Conservation (phyloP, 2,888 invertebrate genomes). For the Phortica okadai region DNA sequence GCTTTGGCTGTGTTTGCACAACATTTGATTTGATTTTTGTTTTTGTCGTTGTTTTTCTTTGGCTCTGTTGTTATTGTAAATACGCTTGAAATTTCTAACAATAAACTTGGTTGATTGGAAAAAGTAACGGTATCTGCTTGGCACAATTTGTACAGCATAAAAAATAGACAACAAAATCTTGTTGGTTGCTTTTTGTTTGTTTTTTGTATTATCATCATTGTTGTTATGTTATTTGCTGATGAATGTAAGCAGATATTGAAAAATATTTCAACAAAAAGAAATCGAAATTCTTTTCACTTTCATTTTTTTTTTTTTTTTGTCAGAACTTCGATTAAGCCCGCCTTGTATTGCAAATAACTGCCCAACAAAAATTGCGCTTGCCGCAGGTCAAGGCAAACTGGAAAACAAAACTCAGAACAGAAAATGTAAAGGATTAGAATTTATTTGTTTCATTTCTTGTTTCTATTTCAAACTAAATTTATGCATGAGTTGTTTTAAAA, state of each 20-base stretch:
- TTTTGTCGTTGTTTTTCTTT: not conserved
- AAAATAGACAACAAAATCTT: not conserved
- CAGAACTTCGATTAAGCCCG: constrained; percentile 4
- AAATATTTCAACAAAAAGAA: not conserved
- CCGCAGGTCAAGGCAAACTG: constrained; percentile 8
- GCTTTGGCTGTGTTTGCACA: not conserved
- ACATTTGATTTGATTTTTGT: constrained; percentile 6
- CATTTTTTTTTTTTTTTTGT: not conserved
- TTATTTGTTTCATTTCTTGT: not conserved
- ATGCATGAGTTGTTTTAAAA: not conserved
- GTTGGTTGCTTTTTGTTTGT: not conserved
- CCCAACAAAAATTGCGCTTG: not conserved
- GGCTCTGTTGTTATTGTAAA: no score
- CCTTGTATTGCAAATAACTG: not conserved
- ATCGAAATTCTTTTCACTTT: not conserved
- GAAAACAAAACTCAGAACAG: not conserved
- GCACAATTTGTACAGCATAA: no score
- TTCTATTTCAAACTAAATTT: not conserved
- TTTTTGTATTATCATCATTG: not conserved
- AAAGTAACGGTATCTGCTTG: no score
- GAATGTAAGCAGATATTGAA: constrained; percentile 19
- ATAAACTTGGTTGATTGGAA: no score
- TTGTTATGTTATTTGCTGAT: not conserved
- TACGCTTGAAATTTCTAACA: no score
- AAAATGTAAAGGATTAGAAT: not conserved